Evolutionary conservation across 2,113 vertebrate species (phyloP), one percentile per base, ranked within the genome.

Genomic region (Tympanuchus pallidicinctus): DNA sequence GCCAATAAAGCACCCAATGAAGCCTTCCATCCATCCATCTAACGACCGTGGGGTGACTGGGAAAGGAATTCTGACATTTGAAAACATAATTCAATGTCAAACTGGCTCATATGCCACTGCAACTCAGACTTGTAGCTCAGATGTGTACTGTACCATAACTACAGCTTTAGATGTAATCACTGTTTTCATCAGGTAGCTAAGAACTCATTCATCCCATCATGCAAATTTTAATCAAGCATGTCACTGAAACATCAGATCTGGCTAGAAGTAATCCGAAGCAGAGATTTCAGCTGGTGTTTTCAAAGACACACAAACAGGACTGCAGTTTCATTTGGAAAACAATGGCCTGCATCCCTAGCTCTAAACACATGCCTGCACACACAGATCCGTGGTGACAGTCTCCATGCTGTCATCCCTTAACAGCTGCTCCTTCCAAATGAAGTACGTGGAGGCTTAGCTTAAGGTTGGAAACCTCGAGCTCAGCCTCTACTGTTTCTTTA

Each of bases 41-140:
- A 18, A 38, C 13, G 18, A 15, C 1, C 32, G 28, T 3, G 5
- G 2, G 22, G 4, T 13, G 6, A 11, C 24, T 66, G 2, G 36
- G n/a, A 86, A 56, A 89, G 65, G 19, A 52, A 61, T 27, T 36
- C 67, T 65, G 43, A 30, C 57, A 45, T 67, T 67, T 73, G 34
- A 70, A 83, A 89, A 22, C 45, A 72, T 30, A 78, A 73, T 64
- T 78, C 81, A 42, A 3, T n/a, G 52, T 42, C 63, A 57, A 28
- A 60, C 6, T 38, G 57, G 30, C 24, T 63, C 1, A 0, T 5
- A 12, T 38, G n/a, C 11, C 25, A 28, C n/a, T 34, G 38, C 38
- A 70, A 6, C 74, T 83, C n/a, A 54, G 3, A 47, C 56, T 1
- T 45, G 59, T 3, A 27, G 43, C 60, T 71, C 56, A 40, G 34